Evolutionary conservation across 2,888 invertebrate species (phyloP).

Genomic region (Drosophila demipolita): DNA sequence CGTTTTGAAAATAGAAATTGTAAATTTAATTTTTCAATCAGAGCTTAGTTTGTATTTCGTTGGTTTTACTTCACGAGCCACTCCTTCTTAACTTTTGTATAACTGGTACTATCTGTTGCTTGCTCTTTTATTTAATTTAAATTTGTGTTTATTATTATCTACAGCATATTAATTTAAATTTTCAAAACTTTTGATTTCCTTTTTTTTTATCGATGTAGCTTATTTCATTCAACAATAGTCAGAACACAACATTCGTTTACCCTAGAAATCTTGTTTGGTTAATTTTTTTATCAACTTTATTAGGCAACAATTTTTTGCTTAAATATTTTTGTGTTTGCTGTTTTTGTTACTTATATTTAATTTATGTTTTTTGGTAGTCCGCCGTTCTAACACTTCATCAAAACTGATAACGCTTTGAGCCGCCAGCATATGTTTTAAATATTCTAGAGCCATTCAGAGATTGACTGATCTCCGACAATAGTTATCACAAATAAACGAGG

Average conservation of each 20-base stretch:
- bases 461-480: slow-evolving; percentile 90
- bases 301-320: slow-evolving; percentile 15
- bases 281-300: slow-evolving; percentile 8
- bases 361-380: slow-evolving; percentile 78
- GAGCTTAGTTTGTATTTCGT: no score
- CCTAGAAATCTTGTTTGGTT: slow-evolving; percentile 19
- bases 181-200: slow-evolving; percentile 5
- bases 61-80: no score
- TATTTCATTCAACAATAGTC: slow-evolving; percentile 27
- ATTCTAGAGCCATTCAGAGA: slow-evolving; percentile 86
- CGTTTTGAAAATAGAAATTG: no score
- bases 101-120: slow-evolving; percentile 10
- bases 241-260: slow-evolving; percentile 18
- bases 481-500: slow-evolving; percentile 13
- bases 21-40: no score
- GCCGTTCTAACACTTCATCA: slow-evolving; percentile 83
- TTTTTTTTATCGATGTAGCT: slow-evolving; percentile 26
- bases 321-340: slow-evolving; percentile 52
- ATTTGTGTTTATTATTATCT: background rate
- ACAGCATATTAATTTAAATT: background rate
- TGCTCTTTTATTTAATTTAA: slow-evolving; percentile 1
- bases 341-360: slow-evolving; percentile 69
- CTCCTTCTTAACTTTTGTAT: background rate
- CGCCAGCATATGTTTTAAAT: slow-evolving; percentile 68
- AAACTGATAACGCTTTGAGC: slow-evolving; percentile 56